Evolutionary conservation across 2,113 vertebrate species (phyloP), one percentile per base, ranked within the genome.

Genomic region (Hystrix brachyura): DNA sequence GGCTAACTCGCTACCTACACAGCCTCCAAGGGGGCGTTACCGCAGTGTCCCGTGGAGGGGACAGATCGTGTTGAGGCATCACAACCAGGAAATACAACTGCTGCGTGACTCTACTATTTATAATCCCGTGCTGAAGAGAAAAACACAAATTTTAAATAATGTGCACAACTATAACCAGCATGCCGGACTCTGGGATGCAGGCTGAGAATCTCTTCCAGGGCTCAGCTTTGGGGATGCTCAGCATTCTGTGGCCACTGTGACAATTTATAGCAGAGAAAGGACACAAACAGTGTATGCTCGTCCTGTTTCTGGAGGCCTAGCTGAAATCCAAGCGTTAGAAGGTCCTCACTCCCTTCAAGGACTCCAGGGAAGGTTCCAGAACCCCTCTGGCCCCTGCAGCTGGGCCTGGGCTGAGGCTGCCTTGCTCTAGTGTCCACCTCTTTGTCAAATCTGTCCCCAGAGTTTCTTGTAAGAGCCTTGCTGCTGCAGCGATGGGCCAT

Each of bases 401-500:
- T 2, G 23, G 10, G 17, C 43, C 5, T 38, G 65, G 34, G 6
- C 17, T 5, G 7, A 32, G 46, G 32, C 15, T 1, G 5, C 8
- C 13, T n/a, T 8, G 14, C 25, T 76, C 48, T 9, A 25, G 3
- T 34, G 4, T 80, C 55, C 43, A 12, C 12, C 19, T 93, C 21
- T 57, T 15, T 60, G 69, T 71, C 17, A 34, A n/a, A 43, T 72
- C 4, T 59, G 34, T 7, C 51, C 9, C 3, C 6, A n/a, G 8
- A 18, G 7, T 71, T 79, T 64, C 48, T 88, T 65, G 3, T 2
- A 53, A 69, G 67, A 53, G 29, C 7, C 10, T 81, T 60, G 34
- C 32, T 2, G 15, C 5, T 3, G 13, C 15, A 64, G 15, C 53
- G 34, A 74, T 15, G 1, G 5, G 1, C 1, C 23, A 46, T 0